Conservation (phyloP, 2,113 vertebrate genomes). For the Edolisoma coerulescens region DNA sequence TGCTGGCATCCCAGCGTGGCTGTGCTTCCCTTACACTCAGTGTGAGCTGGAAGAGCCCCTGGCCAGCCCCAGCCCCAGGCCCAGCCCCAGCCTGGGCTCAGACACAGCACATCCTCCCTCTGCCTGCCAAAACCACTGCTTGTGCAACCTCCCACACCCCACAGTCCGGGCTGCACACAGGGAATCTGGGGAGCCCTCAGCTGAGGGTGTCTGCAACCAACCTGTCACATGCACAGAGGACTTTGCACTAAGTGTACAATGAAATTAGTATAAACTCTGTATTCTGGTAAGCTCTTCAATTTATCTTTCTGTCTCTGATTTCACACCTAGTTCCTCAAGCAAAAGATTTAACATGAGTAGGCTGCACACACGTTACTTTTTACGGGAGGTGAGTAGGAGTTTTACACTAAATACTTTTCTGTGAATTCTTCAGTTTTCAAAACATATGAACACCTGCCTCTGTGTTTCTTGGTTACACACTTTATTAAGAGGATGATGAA, state of each 20-base stretch:
- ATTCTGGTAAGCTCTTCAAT: neutral
- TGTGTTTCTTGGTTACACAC: neutral
- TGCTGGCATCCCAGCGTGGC: neutral
- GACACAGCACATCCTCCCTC: accelerated
- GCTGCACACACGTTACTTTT: neutral
- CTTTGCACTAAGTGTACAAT: neutral
- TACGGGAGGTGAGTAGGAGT: neutral
- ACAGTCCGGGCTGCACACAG: accelerated
- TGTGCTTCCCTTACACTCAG: neutral
- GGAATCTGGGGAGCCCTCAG: neutral
- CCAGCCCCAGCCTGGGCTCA: neutral
- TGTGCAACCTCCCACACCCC: no score
- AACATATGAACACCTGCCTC: neutral
- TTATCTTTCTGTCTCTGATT: neutral
- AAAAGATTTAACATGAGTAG: neutral
- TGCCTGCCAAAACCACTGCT: neutral
- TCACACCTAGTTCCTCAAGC: neutral
- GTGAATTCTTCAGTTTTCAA: neutral
- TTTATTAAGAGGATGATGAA: neutral
- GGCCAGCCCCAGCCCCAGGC: neutral
- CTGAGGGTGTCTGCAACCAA: neutral
- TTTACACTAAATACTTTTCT: neutral
- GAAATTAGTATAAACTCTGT: neutral
- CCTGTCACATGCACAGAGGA: neutral
- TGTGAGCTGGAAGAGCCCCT: neutral